Percentiles rank a stretch among this genome's conserved stretches.
phyloP scores from a whole-genome alignment of 1,140 invertebrate genomes.

The Trissolcus basalis region DNA sequence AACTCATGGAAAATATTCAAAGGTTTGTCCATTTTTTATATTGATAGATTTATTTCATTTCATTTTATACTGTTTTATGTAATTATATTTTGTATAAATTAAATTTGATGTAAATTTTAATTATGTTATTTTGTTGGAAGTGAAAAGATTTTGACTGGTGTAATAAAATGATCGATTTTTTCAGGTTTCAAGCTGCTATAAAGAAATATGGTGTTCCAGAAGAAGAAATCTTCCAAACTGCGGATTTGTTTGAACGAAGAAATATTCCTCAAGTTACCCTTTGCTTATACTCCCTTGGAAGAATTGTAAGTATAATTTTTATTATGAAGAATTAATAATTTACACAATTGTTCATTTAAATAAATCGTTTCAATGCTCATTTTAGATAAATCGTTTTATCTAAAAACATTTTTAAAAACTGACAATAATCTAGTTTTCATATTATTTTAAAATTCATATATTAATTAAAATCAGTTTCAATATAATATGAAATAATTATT shows the following conservation, averaged over 20 bases:
- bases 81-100: too few species aligned
- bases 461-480: too few species aligned
- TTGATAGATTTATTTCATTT: not conserved
- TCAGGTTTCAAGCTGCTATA: constrained; percentile 92
- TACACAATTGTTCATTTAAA: too few species aligned
- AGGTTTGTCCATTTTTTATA: constrained; percentile 71
- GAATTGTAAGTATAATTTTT: constrained; percentile 84
- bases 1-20: constrained; percentile 99
- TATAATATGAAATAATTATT: too few species aligned
- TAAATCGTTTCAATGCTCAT: too few species aligned
- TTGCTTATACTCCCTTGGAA: constrained; percentile 90
- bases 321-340: not conserved
- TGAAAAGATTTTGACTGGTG: too few species aligned
- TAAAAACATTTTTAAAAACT: too few species aligned
- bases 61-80: too few species aligned
- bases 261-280: constrained; percentile 97
- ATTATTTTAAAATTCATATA: too few species aligned
- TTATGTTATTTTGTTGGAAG: not conserved
- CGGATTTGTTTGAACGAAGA: constrained; percentile 96
- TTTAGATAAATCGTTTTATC: constrained; percentile 6
- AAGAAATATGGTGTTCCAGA: constrained; percentile 96
- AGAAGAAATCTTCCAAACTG: constrained; percentile 99
- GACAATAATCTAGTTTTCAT: too few species aligned
- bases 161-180: too few species aligned
- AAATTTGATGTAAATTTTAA: not conserved